Evolutionary conservation across 2,113 vertebrate species (phyloP), one percentile per base, ranked within the genome.

Genomic region (Petrocephalus microphthalmus): DNA sequence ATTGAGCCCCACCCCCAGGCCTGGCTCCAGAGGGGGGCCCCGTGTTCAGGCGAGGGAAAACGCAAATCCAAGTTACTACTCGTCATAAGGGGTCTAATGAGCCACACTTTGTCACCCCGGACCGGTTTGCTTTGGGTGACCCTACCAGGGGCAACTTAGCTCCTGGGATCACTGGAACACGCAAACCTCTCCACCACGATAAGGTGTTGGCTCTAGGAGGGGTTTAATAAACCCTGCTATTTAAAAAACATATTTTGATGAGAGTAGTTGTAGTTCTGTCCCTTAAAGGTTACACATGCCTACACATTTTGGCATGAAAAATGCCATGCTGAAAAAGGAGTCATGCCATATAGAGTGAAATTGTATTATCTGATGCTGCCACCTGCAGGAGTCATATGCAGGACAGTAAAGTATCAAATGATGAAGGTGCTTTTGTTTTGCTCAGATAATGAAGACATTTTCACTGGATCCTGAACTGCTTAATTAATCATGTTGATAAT

Each of bases 311-410:
- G 47, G 5, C 42, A 53, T 42, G 42, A 84, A 84, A 25, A 15
- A 52, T 82, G 45, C 47, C 20, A 20, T 49, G 37, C 37, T 19
- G 57, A 64, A 25, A 25, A 37, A 57, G 17, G 17, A 25, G 17
- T 25, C 64, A 1, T 71, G 3, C 19, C 29, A 82, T 33, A 53
- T 25, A 19, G 19, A 67, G 53, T 7, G 49, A 2, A 64, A 56
- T 25, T 88, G 13, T n/a, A 37, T 52, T 51, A 49, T n/a, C 15
- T 15, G 8, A 51, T 56, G 15, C 88, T 89, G 85, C 88, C 84
- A 60, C 42, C 87, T 88, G 54, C 54, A 19, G 87, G 29, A 60
- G 8, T 42, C 0, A 53, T 56, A 20, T 33, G 51, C 17, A 47
- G 15, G 19, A 19, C 81, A 13, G 37, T 11, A 2, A 49, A 49